Percentiles rank a stretch among this genome's conserved stretches.
phyloP scores from a whole-genome alignment of 2,113 vertebrate species.

The Sander lucioperca region DNA sequence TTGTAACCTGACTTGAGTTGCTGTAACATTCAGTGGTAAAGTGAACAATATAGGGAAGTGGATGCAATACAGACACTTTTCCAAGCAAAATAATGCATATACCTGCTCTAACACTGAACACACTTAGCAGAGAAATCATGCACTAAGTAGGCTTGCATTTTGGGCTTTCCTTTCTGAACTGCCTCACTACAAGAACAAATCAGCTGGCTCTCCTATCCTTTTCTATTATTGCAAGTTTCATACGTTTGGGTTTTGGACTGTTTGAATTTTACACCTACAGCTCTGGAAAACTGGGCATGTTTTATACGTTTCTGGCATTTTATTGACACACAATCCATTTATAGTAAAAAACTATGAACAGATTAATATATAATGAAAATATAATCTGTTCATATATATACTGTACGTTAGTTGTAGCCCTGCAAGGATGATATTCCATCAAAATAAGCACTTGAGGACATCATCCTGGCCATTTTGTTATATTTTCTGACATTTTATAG shows the following conservation, averaged over 20 bases:
- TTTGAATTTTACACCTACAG: too few relatives aligned
- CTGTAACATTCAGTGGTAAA: background rate
- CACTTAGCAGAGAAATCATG: background rate
- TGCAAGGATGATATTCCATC: background rate
- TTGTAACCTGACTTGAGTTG: slow-evolving; percentile 11
- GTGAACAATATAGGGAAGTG: background rate
- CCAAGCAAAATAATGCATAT: background rate
- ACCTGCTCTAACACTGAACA: background rate
- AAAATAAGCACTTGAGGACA: background rate
- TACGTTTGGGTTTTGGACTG: too few relatives aligned
- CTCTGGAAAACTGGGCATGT: too few relatives aligned
- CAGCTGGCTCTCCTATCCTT: background rate
- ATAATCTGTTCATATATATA: too few relatives aligned
- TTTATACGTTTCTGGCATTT: too few relatives aligned
- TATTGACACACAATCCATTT: too few relatives aligned
- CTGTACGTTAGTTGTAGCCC: too few relatives aligned
- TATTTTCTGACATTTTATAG: background rate
- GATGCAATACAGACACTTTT: background rate
- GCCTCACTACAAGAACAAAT: background rate
- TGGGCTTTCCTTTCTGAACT: background rate
- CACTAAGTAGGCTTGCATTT: background rate
- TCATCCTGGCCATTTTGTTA: background rate
- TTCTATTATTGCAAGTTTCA: background rate
- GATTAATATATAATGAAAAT: too few relatives aligned
- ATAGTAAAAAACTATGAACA: too few relatives aligned